phyloP scores from a whole-genome alignment of 2,888 invertebrate species.

The Caenorhabditis panamensis region DNA sequence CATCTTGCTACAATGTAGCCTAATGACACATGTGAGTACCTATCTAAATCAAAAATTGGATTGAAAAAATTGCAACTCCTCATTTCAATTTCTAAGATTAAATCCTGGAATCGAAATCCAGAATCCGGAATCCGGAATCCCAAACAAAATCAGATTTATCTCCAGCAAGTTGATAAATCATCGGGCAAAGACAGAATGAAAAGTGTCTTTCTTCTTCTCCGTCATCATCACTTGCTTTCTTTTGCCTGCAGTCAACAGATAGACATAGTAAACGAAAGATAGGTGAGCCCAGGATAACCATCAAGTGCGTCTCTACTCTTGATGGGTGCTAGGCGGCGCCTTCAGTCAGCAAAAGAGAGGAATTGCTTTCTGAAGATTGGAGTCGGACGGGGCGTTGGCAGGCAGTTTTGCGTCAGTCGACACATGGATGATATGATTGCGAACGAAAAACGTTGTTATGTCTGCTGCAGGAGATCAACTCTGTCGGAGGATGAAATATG shows the following conservation, averaged over 20 bases:
- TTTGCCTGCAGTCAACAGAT: not conserved
- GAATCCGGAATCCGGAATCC: too few species aligned
- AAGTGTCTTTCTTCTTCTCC: conserved; percentile 8
- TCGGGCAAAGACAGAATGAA: conserved; percentile 14
- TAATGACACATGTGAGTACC: too few species aligned
- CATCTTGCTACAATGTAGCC: too few species aligned
- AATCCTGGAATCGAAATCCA: too few species aligned
- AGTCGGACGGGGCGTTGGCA: not conserved
- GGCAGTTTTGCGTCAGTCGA: conserved; percentile 4
- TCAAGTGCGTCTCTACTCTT: conserved; percentile 28
- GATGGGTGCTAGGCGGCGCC: not conserved
- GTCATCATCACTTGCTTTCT: not conserved
- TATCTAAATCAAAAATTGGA: too few species aligned
- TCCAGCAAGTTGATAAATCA: conserved; percentile 28
- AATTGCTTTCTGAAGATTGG: conserved; percentile 16
- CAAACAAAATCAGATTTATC: conserved; percentile 29
- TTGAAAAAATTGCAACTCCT: too few species aligned
- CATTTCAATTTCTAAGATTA: not conserved
- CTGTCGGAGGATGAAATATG: conserved; percentile 5
- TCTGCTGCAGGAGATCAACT: conserved; percentile 7
- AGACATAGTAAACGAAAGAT: conserved; percentile 13
- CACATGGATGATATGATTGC: not conserved
- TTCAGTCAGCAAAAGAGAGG: not conserved
- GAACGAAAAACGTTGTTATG: not conserved
- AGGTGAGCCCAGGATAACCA: not conserved